Base-by-base conservation (phyloP, 2,888 invertebrate genomes). In the Augochlorella aurata region DNA sequence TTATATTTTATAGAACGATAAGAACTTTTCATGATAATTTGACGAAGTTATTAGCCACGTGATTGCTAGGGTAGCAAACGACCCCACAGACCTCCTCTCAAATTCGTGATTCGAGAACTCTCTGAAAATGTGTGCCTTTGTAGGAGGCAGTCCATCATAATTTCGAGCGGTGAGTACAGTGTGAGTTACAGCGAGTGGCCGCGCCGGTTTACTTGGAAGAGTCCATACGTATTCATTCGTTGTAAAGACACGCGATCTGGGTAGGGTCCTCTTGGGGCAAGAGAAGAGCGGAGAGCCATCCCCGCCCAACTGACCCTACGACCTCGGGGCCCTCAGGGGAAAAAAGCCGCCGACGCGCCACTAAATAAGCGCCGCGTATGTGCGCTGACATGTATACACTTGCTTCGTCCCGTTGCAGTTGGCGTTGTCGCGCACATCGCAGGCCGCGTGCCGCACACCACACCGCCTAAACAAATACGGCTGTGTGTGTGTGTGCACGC, bases 331-430 rank as follows among this genome's bases (percentile, higher is more conserved):
- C 81, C 81, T 74, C 73, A 66, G 81, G 75, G 80, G 77, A 86
- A 86, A 85, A 89, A 90, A 89, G 89, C 85, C 85, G 86, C 90
- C 90, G 90, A 89, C 90, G 84, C 82, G 85, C 83, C 88, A 88
- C 87, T 89, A 90, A 91, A 91, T 88, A 88, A 90, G 87, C 87
- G 85, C 83, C 87, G 72, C 70, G 80, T 66, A 73, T 44, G 38
- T 21, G 54, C 49, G 58, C 54, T 29, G 63, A 24, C 67, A 74
- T 21, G 61, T 50, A 72, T 69, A 18, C 78, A 54, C 74, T 44
- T 50, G 49, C 52, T 52, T 3, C 18, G 44, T 71, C 77, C 69
- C 47, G 58, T 58, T 38, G 38, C 38, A 38, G 38, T 38, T 38
- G 38, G 38, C 38, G 38, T 38, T 58, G 58, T 58, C 58, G 24